These are phyloP conservation scores for Crenichthys baileyi DNA, from an alignment of 2,797 vertebrate genomes.

Conservation along the genomic window DNA sequence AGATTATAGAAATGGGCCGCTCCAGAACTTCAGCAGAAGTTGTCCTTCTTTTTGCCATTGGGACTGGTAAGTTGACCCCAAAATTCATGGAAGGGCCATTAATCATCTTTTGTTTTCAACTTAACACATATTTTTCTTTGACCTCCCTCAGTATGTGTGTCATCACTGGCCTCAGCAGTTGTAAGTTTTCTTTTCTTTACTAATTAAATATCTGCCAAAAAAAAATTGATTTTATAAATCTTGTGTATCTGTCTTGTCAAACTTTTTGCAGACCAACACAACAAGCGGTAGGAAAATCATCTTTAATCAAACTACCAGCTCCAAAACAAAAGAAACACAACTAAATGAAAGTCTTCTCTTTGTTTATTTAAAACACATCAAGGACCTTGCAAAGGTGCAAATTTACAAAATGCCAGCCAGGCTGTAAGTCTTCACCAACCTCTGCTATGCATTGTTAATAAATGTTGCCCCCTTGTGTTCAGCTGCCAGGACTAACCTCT, in stretches of 20 bases:
- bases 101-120: neutral
- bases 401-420: neutral
- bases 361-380: neutral
- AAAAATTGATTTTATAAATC: too few species aligned
- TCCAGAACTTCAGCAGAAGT: neutral
- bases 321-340: too few species aligned
- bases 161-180: too few species aligned
- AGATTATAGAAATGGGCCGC: neutral
- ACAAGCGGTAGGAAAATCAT: neutral
- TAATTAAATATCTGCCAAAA: too few species aligned
- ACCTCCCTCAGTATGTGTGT: neutral
- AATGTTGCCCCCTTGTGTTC: neutral
- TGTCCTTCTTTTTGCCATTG: neutral
- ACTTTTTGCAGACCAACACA: neutral
- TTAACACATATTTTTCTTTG: neutral
- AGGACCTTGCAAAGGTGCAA: neutral
- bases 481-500: neutral
- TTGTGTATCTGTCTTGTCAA: too few species aligned
- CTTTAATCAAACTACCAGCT: too few species aligned
- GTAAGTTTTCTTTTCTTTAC: too few species aligned
- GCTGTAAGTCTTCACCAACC: neutral
- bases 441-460: neutral
- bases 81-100: too few species aligned
- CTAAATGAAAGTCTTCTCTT: too few species aligned
- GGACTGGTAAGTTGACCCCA: too few species aligned